Conservation (phyloP, 2,797 vertebrate genomes). For the Squalus acanthias region DNA sequence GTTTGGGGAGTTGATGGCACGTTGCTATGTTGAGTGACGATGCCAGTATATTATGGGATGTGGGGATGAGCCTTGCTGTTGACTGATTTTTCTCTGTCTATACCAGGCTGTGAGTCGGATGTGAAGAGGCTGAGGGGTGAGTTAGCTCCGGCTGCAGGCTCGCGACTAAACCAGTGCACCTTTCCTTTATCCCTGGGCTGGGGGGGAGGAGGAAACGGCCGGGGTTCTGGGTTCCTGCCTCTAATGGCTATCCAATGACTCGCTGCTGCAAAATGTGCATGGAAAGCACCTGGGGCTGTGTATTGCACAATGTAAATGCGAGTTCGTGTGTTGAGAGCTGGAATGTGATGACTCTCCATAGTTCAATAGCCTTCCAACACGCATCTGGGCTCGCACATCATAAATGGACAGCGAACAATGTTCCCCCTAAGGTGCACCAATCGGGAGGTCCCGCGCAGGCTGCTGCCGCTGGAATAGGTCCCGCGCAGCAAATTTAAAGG, state of each 20-base stretch:
- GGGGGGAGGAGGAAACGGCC: background rate
- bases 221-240: background rate
- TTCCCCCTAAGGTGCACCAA: too few species aligned
- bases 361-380: background rate
- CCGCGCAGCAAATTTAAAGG: too few species aligned
- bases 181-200: background rate
- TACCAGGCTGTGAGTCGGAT: background rate
- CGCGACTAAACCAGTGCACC: background rate
- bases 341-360: background rate
- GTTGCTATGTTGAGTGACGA: background rate
- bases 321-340: background rate
- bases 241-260: background rate
- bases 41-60: background rate
- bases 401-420: background rate
- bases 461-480: too few species aligned
- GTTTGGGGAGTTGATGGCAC: background rate
- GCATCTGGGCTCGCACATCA: background rate
- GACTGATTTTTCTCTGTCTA: background rate
- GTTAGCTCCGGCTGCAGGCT: background rate
- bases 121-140: conserved; percentile 2
- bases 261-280: background rate
- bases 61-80: background rate
- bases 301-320: background rate
- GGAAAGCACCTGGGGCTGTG: background rate
- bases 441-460: too few species aligned